Evolutionary conservation across 2,113 vertebrate genomes (phyloP).

Genomic region (Scortum barcoo): DNA sequence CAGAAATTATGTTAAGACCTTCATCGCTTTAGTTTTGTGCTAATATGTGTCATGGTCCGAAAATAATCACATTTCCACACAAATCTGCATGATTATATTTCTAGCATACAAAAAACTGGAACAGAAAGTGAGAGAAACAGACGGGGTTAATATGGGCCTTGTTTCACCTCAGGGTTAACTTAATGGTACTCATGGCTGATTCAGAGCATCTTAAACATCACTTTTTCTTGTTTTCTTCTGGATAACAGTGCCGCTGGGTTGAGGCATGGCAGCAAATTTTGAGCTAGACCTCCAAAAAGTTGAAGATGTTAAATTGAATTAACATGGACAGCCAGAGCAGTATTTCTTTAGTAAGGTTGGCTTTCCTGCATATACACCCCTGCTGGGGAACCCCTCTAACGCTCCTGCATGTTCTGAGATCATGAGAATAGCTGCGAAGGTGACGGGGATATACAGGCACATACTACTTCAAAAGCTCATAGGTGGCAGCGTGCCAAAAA

Average conservation of each 20-base stretch:
- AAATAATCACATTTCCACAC: background rate
- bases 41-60: background rate
- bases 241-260: background rate
- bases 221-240: background rate
- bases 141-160: background rate
- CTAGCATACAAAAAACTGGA: background rate
- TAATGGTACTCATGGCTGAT: background rate
- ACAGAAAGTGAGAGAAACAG: background rate
- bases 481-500: conserved; percentile 49
- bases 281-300: background rate
- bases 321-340: background rate
- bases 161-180: background rate
- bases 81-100: background rate
- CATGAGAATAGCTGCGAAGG: conserved; percentile 36
- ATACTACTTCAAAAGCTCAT: conserved; percentile 47
- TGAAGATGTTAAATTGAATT: background rate
- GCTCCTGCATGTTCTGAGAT: conserved; percentile 13
- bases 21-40: background rate
- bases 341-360: background rate
- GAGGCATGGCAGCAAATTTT: background rate
- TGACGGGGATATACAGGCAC: conserved; percentile 31
- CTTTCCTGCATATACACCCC: background rate
- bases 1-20: background rate
- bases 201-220: background rate
- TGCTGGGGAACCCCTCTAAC: conserved; percentile 24